A percentile compares a stretch with the other conserved stretches of the same genome.
phyloP scores from a whole-genome alignment of 2,888 invertebrate genomes.

The Pachliopta kotzebuea region DNA sequence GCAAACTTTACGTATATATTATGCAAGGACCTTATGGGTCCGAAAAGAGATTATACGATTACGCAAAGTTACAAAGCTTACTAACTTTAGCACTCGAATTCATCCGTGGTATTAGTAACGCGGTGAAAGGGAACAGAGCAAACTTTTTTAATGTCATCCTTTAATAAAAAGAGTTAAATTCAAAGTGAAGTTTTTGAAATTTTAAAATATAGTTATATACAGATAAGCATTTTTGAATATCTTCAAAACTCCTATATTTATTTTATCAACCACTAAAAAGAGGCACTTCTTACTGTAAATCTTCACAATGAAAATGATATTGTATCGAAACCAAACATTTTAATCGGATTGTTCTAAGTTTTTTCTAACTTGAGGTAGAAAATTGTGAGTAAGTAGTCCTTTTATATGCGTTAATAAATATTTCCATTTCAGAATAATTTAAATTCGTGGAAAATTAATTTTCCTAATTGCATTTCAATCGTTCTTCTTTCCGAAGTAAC shows the following conservation, averaged over 20 bases:
- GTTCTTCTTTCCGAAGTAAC: slow-evolving; percentile 3
- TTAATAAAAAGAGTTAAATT: not conserved
- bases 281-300: too few species aligned
- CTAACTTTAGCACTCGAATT: slow-evolving; percentile 2
- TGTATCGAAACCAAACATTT: too few species aligned
- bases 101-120: slow-evolving; percentile 1
- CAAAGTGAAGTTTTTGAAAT: too few species aligned
- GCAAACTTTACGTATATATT: slow-evolving; percentile 4
- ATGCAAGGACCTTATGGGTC: not conserved
- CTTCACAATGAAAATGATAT: too few species aligned
- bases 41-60: slow-evolving; percentile 1
- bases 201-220: too few species aligned
- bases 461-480: not conserved
- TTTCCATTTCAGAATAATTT: not conserved
- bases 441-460: not conserved
- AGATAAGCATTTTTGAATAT: too few species aligned
- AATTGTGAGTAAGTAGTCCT: too few species aligned
- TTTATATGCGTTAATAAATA: too few species aligned
- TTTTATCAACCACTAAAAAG: too few species aligned
- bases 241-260: too few species aligned
- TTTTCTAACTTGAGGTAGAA: too few species aligned
- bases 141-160: not conserved
- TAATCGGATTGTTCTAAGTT: too few species aligned
- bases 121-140: not conserved
- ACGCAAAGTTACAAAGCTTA: slow-evolving; percentile 8